phyloP scores from a whole-genome alignment of 2,888 invertebrate genomes.

The Caenorhabditis drosophilae region DNA sequence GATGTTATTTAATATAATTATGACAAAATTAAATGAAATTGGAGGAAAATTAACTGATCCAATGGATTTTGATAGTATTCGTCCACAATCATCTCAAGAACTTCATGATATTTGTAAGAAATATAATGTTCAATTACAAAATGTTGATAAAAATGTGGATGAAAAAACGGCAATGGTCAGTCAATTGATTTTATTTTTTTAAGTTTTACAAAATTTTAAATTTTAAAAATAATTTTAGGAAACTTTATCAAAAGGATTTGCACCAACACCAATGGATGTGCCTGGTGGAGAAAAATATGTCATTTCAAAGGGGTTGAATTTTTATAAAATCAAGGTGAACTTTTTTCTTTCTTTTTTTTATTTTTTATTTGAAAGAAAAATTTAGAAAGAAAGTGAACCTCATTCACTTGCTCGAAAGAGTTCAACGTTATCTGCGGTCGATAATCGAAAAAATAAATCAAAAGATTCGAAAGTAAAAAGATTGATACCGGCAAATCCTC shows the following conservation, averaged over 20 bases:
- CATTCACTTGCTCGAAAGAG: too few species aligned
- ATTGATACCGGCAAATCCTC: too few species aligned
- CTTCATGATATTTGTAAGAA: slow-evolving; percentile 15
- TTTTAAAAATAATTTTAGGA: slow-evolving; percentile 3
- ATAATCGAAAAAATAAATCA: too few species aligned
- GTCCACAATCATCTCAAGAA: slow-evolving; percentile 7
- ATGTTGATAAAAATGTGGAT: slow-evolving; percentile 12
- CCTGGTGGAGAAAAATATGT: slow-evolving; percentile 18
- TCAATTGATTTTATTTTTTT: too few species aligned
- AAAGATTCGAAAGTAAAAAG: too few species aligned
- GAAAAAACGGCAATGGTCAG: slow-evolving; percentile 11
- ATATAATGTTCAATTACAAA: slow-evolving; percentile 2
- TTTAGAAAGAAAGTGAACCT: too few species aligned
- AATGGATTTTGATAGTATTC: slow-evolving; percentile 27
- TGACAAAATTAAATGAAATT: slow-evolving; percentile 5
- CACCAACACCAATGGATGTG: slow-evolving; percentile 15
- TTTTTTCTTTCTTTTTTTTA: too few species aligned
- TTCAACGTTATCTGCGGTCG: too few species aligned
- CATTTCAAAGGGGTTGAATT: background rate
- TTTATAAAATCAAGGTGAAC: too few species aligned
- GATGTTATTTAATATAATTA: slow-evolving; percentile 14
- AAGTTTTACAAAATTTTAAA: too few species aligned
- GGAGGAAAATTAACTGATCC: slow-evolving; percentile 28
- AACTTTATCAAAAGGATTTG: slow-evolving; percentile 10
- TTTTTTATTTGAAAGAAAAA: too few species aligned